Conservation (phyloP, 2,888 invertebrate genomes). For the Rhingia rostrata region DNA sequence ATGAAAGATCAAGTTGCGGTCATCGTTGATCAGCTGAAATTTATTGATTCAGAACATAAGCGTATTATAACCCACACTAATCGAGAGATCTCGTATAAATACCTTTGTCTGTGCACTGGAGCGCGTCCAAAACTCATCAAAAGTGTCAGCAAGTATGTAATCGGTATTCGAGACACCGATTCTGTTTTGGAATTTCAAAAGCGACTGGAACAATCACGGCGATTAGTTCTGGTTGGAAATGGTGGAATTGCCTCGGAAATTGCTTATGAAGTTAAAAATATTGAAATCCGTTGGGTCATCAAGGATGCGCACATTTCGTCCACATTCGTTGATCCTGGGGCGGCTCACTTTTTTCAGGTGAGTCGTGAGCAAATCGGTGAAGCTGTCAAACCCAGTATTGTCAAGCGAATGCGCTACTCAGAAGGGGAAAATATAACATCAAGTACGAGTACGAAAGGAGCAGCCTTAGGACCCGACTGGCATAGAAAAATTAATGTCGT, state of each 20-base stretch:
- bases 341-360: constrained; percentile 92
- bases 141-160: constrained; percentile 86
- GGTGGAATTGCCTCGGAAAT: constrained; percentile 99
- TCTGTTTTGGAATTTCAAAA: constrained; percentile 92
- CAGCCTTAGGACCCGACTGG: constrained; percentile 99
- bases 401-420: constrained; percentile 88
- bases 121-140: constrained; percentile 92
- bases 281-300: constrained; percentile 96
- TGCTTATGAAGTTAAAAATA: constrained; percentile 92
- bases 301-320: constrained; percentile 96
- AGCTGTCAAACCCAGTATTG: constrained; percentile 77
- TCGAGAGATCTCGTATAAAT: constrained; percentile 87
- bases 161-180: constrained; percentile 97
- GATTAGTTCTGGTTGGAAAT: constrained; percentile 95
- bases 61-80: constrained; percentile 85
- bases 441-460: constrained; percentile 85
- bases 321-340: constrained; percentile 97
- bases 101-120: constrained; percentile 95
- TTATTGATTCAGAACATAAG: constrained; percentile 85
- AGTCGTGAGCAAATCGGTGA: constrained; percentile 55
- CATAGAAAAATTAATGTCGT: constrained; percentile 87
- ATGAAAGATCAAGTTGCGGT: constrained; percentile 86
- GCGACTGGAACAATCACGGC: constrained; percentile 87
- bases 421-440: constrained; percentile 83
- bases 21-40: constrained; percentile 86